Evolutionary conservation across 2,888 invertebrate genomes (phyloP).

Genomic region (Axea sp.): DNA sequence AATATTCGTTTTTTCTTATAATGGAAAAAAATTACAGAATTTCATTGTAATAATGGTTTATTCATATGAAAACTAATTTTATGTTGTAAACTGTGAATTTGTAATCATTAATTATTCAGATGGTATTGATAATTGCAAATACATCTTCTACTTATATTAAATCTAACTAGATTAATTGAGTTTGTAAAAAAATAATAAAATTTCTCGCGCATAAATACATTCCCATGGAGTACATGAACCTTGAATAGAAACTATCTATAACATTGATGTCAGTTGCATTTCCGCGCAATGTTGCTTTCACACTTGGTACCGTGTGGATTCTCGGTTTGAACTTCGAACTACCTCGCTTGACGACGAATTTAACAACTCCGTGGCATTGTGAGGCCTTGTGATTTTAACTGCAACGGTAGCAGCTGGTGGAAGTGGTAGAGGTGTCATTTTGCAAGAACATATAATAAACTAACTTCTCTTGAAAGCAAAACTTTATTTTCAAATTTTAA

Average conservation of each 20-base stretch:
- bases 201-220: background rate
- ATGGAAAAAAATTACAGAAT: constrained; percentile 5
- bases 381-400: constrained; percentile 43
- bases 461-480: constrained; percentile 13
- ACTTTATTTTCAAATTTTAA: too few relatives aligned
- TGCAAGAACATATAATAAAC: constrained; percentile 14
- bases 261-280: constrained; percentile 37
- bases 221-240: constrained; percentile 2
- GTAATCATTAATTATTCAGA: too few relatives aligned
- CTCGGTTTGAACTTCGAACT: constrained; percentile 36
- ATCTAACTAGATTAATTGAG: too few relatives aligned
- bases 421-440: constrained; percentile 35
- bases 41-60: constrained; percentile 40
- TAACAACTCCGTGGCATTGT: constrained; percentile 45
- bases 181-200: background rate
- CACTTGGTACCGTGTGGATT: constrained; percentile 41
- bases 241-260: constrained; percentile 17
- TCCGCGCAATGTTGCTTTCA: constrained; percentile 23
- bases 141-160: too few relatives aligned
- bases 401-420: constrained; percentile 38
- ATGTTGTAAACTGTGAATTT: background rate
- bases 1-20: constrained; percentile 21
- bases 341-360: constrained; percentile 37
- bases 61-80: too few relatives aligned
- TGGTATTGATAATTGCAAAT: too few relatives aligned